Conservation (phyloP, 2,113 vertebrate genomes). For the Andinoacara biseriatus region DNA sequence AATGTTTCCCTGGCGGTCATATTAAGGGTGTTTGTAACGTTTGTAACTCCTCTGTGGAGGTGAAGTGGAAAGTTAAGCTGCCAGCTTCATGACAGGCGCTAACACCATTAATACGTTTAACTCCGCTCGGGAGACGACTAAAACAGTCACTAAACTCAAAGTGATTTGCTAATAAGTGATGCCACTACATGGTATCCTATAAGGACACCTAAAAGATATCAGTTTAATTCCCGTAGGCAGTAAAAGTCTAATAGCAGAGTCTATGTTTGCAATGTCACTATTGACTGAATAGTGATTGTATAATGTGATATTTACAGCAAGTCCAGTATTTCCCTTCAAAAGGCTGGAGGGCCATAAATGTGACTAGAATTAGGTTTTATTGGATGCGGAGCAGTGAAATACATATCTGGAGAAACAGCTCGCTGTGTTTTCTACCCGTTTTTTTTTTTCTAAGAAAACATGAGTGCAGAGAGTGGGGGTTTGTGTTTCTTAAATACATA, state of each 20-base stretch:
- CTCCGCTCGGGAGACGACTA: constrained; percentile 36
- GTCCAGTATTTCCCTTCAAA: constrained; percentile 45
- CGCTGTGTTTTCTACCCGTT: constrained; percentile 35
- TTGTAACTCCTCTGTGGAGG: constrained; percentile 31
- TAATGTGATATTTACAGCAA: constrained; percentile 28
- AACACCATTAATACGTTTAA: constrained; percentile 63
- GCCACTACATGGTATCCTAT: constrained; percentile 17
- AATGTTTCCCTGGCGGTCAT: constrained; percentile 56
- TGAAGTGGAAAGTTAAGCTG: constrained; percentile 65
- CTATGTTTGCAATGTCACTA: not conserved
- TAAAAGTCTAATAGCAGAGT: constrained; percentile 7
- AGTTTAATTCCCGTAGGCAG: constrained; percentile 9
- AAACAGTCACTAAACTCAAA: constrained; percentile 29
- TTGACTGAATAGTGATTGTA: constrained; percentile 2
- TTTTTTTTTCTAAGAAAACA: constrained; percentile 54
- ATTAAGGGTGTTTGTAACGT: constrained; percentile 44
- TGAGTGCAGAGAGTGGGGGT: constrained; percentile 14
- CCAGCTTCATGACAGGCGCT: constrained; percentile 61
- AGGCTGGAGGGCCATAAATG: constrained; percentile 54
- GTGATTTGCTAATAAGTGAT: constrained; percentile 39
- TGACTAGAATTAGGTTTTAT: constrained; percentile 56
- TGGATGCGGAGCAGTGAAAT: constrained; percentile 36
- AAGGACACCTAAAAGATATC: constrained; percentile 22
- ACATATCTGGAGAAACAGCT: constrained; percentile 46
- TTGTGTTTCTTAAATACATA: not conserved